Evolutionary conservation across 2,888 invertebrate genomes (phyloP).

Genomic region (Eupithecia dodoneata): DNA sequence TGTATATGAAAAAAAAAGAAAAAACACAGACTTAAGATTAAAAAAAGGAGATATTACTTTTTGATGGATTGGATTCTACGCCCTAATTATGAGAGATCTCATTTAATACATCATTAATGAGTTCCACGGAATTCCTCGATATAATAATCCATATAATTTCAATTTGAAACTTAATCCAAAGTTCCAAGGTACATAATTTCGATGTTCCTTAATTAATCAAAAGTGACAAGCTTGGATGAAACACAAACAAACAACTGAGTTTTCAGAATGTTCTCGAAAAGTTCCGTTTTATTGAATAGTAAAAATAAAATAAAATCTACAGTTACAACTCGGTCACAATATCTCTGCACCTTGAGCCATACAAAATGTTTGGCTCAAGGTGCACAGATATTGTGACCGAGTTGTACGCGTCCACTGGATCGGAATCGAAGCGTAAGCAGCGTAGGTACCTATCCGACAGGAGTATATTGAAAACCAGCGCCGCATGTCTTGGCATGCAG

Average conservation of each 20-base stretch:
- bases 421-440: no score
- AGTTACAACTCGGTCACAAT: no score
- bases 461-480: no score
- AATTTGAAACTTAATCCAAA: not conserved
- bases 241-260: constrained; percentile 12
- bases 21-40: no score
- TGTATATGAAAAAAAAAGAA: no score
- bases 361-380: no score
- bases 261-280: not conserved
- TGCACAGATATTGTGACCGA: no score
- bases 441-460: no score
- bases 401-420: no score
- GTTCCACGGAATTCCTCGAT: not conserved
- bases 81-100: not conserved
- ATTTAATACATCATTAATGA: not conserved
- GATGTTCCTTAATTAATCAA: constrained; percentile 10
- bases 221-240: constrained; percentile 6
- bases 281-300: not conserved
- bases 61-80: not conserved
- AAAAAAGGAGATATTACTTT: not conserved
- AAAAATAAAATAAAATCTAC: not conserved
- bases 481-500: no score
- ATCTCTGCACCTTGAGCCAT: no score
- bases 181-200: constrained; percentile 6
- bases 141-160: not conserved